Evolutionary conservation across 37 sponge, comb jelly and placozoan genomes (phyloP).

Genomic region (Trichoplax adhaerens): DNA sequence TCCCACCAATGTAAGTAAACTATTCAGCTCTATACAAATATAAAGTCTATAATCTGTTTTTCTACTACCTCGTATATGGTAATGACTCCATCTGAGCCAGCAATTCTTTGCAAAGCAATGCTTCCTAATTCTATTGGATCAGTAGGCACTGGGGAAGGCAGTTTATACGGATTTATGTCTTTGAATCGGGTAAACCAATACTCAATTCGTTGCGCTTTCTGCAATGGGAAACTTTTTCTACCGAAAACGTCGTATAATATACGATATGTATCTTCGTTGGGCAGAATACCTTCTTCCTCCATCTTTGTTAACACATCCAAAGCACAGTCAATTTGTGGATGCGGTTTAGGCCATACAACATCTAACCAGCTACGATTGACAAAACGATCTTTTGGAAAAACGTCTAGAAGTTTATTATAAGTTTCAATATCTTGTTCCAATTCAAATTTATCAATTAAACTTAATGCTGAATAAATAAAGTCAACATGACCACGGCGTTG

Average conservation of each 20-base stretch:
- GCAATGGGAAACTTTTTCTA: slow-evolving; percentile 42
- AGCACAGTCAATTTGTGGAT: slow-evolving; percentile 69
- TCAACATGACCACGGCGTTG: slow-evolving; percentile 46
- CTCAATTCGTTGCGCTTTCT: slow-evolving; percentile 61
- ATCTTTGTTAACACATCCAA: slow-evolving; percentile 59
- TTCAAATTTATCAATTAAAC: slow-evolving; percentile 58
- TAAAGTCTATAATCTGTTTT: too few relatives aligned
- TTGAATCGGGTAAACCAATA: slow-evolving; percentile 71
- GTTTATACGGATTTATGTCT: slow-evolving; percentile 51
- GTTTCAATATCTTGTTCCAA: slow-evolving; percentile 45
- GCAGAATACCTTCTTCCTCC: slow-evolving; percentile 74
- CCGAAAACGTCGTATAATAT: slow-evolving; percentile 56
- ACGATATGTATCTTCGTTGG: slow-evolving; percentile 40
- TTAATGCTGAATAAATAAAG: slow-evolving; percentile 48
- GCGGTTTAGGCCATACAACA: slow-evolving; percentile 66
- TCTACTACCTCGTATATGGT: slow-evolving; percentile 27
- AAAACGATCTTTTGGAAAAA: slow-evolving; percentile 67
- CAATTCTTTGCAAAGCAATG: slow-evolving; percentile 29
- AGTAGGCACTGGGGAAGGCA: slow-evolving; percentile 25
- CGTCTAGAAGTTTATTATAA: slow-evolving; percentile 58
- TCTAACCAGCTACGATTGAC: slow-evolving; percentile 43
- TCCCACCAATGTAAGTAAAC: too few relatives aligned
- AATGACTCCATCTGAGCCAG: slow-evolving; percentile 14
- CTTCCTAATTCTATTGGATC: slow-evolving; percentile 26
- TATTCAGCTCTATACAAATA: too few relatives aligned